Conservation (phyloP, 2,113 vertebrate species). For the Syngnathus floridae region DNA sequence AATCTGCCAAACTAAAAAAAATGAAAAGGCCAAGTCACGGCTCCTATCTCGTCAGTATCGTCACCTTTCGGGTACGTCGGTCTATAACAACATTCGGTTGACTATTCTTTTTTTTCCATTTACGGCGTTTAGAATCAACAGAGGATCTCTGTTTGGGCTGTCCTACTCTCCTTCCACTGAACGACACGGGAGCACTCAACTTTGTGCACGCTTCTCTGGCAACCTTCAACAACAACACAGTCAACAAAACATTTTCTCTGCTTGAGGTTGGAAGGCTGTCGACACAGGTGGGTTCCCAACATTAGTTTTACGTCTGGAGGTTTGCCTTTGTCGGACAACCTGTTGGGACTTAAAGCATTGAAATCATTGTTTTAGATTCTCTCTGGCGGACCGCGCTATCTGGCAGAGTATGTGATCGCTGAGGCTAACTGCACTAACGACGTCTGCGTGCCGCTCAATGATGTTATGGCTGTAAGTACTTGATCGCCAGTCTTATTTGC, state of each 20-base stretch:
- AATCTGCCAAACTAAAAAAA: too few species aligned
- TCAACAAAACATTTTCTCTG: constrained; percentile 32
- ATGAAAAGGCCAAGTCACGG: too few species aligned
- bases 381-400: constrained; percentile 26
- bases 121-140: constrained; percentile 47
- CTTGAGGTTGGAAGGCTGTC: constrained; percentile 66
- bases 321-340: background rate
- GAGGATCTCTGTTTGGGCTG: constrained; percentile 57
- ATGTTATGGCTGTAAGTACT: constrained; percentile 61
- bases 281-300: constrained; percentile 51
- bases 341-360: background rate
- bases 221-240: constrained; percentile 50
- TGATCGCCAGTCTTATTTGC: background rate
- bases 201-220: constrained; percentile 57
- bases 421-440: constrained; percentile 65
- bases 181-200: constrained; percentile 52
- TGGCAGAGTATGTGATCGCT: constrained; percentile 59
- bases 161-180: constrained; percentile 56
- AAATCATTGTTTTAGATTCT: constrained; percentile 53
- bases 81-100: too few species aligned
- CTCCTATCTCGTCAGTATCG: too few species aligned
- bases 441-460: constrained; percentile 43
- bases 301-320: background rate
- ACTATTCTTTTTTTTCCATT: constrained; percentile 4
- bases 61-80: too few species aligned